Evolutionary conservation across 2,888 invertebrate genomes (phyloP), one percentile per base, ranked within the genome.

Genomic region (Lycaena phlaeas): DNA sequence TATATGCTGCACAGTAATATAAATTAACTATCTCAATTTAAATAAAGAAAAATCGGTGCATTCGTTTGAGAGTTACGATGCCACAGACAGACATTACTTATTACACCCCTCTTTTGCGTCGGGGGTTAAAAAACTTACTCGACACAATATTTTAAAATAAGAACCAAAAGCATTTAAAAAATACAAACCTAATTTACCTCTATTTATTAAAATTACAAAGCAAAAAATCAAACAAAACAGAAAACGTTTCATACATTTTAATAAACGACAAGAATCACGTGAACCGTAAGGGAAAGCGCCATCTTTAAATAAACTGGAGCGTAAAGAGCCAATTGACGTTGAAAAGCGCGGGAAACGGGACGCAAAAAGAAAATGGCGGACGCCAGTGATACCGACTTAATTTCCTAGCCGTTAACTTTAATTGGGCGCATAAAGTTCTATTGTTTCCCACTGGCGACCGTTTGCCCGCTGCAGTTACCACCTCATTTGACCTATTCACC

Each of bases 331-430:
- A 59, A 59, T 55, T 55, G 55, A 54, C 54, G 53, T 46, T 53
- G 51, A 53, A 56, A 57, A 54, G 50, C 51, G 48, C 49, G 49
- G 48, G 52, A 54, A 53, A 51, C 49, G 51, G 50, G 53, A 54
- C 49, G 50, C 54, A 55, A 56, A 58, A 59, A 56, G 51, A 53
- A 61, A 63, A 52, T 53, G 53, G 52, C 54, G 48, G 49, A 39
- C 50, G 54, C 51, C 60, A 57, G 53, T 57, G 59, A 61, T 64
- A 63, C 56, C 53, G 53, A 57, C 60, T 63, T 74, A 72, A 75
- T 76, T 74, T 72, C 72, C 73, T 66, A 56, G 46, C 56, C 61
- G 65, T 69, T 66, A 60, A 59, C 56, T 70, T 69, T 73, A 68
- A 76, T 74, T 68, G 60, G 56, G 50, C 51, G 58, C 66, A 65